Percentiles rank a stretch among this genome's conserved stretches.
Conservation (phyloP, 2,888 invertebrate species). For the Leistus spinibarbis region DNA sequence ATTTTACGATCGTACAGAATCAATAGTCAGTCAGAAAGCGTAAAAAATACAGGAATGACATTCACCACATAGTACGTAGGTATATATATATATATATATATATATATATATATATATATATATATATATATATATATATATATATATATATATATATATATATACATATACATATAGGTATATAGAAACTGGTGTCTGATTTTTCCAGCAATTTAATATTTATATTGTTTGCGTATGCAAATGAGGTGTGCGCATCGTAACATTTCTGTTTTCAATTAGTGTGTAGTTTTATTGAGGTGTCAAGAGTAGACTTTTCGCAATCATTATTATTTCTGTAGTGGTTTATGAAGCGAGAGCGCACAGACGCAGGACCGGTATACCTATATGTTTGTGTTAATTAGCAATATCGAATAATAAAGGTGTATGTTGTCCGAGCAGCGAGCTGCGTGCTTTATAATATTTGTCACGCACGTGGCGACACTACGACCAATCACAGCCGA, state of each 20-base stretch:
- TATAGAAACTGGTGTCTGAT: neutral
- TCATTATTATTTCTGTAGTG: neutral
- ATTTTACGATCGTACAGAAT: too few species aligned
- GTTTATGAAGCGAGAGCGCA: neutral
- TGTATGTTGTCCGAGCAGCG: neutral
- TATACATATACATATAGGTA: neutral
- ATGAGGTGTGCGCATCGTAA: neutral
- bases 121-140: conserved; percentile 4
- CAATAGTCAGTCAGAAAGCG: too few species aligned
- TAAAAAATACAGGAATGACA: too few species aligned
- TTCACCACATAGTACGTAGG: too few species aligned
- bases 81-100: neutral
- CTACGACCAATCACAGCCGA: conserved; percentile 22
- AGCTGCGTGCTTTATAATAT: neutral
- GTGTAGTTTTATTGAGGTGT: conserved; percentile 30
- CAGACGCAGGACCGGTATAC: neutral
- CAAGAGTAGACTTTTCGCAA: conserved; percentile 8
- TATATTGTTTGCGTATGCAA: neutral
- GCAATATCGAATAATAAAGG: neutral
- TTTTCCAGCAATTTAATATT: neutral
- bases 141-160: neutral
- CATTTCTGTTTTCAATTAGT: conserved; percentile 37
- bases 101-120: neutral
- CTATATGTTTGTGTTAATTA: neutral
- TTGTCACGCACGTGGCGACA: conserved; percentile 38